These are phyloP conservation scores for Meandrina meandrites DNA, from an alignment of 92 coral and sea anemone genomes.

Conservation along the genomic window DNA sequence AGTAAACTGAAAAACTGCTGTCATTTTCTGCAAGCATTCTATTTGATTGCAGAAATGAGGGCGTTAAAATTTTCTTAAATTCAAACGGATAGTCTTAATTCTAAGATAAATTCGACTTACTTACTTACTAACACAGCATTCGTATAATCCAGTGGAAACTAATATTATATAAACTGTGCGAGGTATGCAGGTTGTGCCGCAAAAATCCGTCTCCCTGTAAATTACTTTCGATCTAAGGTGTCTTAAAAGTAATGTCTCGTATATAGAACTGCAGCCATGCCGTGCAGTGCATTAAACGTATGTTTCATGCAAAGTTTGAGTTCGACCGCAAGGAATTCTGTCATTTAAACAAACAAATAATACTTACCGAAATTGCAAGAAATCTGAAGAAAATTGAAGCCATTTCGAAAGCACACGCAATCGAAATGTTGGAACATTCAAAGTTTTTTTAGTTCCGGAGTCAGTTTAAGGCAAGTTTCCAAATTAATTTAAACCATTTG, in stretches of 20 bases:
- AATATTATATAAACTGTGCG: neutral
- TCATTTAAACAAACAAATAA: neutral
- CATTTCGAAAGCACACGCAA: neutral
- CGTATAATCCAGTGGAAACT: neutral
- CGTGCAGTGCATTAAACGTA: neutral
- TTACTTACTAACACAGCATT: neutral
- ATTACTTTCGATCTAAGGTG: neutral
- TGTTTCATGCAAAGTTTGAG: neutral
- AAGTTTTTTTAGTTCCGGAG: neutral
- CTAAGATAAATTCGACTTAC: neutral
- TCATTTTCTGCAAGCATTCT: neutral
- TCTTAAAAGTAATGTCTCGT: neutral
- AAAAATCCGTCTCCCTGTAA: neutral
- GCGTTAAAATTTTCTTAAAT: neutral
- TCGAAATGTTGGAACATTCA: neutral
- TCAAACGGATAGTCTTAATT: neutral
- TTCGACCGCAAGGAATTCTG: neutral
- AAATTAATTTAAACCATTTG: slow-evolving; percentile 1
- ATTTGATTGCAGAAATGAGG: neutral
- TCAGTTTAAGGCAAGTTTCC: slow-evolving; percentile 3
- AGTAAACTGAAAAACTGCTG: neutral
- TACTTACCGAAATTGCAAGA: slow-evolving; percentile 1
- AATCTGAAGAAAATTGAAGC: neutral
- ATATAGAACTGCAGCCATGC: neutral
- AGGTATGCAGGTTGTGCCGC: neutral